Percentiles rank a stretch among this genome's conserved stretches.
Conservation (phyloP, 2,888 invertebrate genomes). For the Patella depressa region DNA sequence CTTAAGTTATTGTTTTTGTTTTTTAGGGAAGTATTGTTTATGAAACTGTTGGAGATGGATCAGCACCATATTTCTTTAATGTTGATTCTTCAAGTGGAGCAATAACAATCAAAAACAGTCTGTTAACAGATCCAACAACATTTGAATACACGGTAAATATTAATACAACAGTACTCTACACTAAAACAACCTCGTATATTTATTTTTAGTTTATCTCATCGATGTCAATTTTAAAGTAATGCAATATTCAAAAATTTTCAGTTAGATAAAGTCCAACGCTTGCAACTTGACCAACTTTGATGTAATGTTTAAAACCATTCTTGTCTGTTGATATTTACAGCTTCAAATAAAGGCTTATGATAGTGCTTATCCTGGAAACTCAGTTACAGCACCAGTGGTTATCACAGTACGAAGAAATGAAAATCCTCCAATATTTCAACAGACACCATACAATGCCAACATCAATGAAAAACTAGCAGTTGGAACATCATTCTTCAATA, state of each 20-base stretch:
- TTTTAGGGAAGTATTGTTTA: constrained; percentile 41
- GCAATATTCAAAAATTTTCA: too few relatives aligned
- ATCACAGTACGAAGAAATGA: constrained; percentile 41
- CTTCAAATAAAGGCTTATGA: constrained; percentile 50
- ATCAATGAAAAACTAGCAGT: constrained; percentile 6
- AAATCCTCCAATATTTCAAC: constrained; percentile 51
- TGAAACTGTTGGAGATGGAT: constrained; percentile 32
- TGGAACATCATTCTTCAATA: not conserved
- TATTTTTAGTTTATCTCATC: too few relatives aligned
- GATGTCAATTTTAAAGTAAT: too few relatives aligned
- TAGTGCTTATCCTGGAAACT: constrained; percentile 15
- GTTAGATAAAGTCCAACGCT: too few relatives aligned
- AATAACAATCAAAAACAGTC: constrained; percentile 9
- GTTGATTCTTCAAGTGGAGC: constrained; percentile 22
- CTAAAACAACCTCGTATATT: too few relatives aligned
- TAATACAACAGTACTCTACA: too few relatives aligned
- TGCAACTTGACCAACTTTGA: too few relatives aligned
- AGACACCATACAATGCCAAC: not conserved
- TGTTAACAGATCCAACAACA: constrained; percentile 11
- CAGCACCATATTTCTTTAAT: constrained; percentile 42
- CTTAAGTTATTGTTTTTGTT: not conserved
- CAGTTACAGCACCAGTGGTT: not conserved
- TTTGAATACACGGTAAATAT: constrained; percentile 13
- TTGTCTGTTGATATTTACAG: constrained; percentile 38
- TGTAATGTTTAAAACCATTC: too few relatives aligned